A percentile compares a stretch with the other conserved stretches of the same genome.
Conservation (phyloP, 2,888 invertebrate genomes). For the Silvanus unidentatus region DNA sequence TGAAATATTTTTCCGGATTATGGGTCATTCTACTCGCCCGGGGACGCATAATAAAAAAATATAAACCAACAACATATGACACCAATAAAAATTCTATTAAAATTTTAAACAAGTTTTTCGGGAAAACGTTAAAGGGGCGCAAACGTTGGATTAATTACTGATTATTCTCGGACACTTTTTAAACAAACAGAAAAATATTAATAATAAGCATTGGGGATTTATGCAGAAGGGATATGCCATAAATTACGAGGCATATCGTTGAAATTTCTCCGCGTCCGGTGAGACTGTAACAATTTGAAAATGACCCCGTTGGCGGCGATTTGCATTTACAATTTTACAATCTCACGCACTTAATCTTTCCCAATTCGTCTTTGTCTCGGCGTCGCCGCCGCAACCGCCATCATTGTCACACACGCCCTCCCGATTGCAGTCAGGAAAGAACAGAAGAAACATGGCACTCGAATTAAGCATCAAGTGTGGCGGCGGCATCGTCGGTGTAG, state of each 20-base stretch:
- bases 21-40: no score
- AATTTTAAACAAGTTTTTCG: constrained; percentile 15
- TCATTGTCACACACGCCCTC: not conserved
- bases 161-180: no score
- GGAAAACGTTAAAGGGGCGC: constrained; percentile 1
- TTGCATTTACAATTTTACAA: constrained; percentile 2
- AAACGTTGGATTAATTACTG: no score
- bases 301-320: constrained; percentile 5
- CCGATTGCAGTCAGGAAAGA: not conserved
- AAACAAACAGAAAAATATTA: no score
- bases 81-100: constrained; percentile 6
- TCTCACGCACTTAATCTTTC: constrained; percentile 3
- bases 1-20: not conserved
- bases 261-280: constrained; percentile 1
- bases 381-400: no score
- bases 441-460: no score
- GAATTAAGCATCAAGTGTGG: no score
- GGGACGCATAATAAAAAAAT: no score
- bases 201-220: no score
- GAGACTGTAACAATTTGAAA: not conserved
- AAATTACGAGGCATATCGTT: no score
- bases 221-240: no score
- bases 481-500: no score
- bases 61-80: not conserved
- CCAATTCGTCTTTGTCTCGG: constrained; percentile 5